Evolutionary conservation across 92 coral and sea anemone species (phyloP).

Genomic region (Micromussa lordhowensis): DNA sequence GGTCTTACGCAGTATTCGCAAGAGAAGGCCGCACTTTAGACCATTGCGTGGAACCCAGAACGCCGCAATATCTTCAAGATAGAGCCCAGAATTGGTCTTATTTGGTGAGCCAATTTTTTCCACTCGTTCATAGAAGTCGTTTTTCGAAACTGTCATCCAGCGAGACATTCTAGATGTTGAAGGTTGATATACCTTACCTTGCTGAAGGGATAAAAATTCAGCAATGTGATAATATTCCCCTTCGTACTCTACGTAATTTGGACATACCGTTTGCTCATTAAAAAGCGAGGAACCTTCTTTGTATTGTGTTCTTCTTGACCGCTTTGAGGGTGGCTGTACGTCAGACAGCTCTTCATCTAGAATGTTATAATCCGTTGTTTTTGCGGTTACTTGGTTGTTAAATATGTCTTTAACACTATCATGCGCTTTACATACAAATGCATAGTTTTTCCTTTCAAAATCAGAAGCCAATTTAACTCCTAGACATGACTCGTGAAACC

Average conservation of each 20-base stretch:
- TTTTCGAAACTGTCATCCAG: constrained; percentile 25
- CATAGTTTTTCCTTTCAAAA: constrained; percentile 29
- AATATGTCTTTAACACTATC: not conserved
- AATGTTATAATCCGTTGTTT: not conserved
- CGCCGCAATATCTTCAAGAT: constrained; percentile 8
- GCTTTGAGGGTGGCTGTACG: not conserved
- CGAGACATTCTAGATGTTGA: constrained; percentile 21
- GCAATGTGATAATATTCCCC: constrained; percentile 49
- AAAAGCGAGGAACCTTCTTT: not conserved
- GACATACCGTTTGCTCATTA: not conserved
- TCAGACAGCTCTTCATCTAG: not conserved
- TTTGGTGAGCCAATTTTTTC: constrained; percentile 11
- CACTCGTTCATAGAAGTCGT: constrained; percentile 7
- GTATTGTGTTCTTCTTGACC: not conserved
- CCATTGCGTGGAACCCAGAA: constrained; percentile 31
- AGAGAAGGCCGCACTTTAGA: constrained; percentile 2
- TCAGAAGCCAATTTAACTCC: constrained; percentile 30
- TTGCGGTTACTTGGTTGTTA: not conserved
- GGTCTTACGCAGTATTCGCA: constrained; percentile 18
- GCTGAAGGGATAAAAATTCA: constrained; percentile 41
- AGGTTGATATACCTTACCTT: constrained; percentile 36
- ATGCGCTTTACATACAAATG: constrained; percentile 35
- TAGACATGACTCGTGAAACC: constrained; percentile 50
- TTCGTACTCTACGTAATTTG: constrained; percentile 27
- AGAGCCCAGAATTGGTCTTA: not conserved